A percentile compares a stretch with the other conserved stretches of the same genome.
phyloP scores from a whole-genome alignment of 1,140 invertebrate species.

The Onthophagus taurus region DNA sequence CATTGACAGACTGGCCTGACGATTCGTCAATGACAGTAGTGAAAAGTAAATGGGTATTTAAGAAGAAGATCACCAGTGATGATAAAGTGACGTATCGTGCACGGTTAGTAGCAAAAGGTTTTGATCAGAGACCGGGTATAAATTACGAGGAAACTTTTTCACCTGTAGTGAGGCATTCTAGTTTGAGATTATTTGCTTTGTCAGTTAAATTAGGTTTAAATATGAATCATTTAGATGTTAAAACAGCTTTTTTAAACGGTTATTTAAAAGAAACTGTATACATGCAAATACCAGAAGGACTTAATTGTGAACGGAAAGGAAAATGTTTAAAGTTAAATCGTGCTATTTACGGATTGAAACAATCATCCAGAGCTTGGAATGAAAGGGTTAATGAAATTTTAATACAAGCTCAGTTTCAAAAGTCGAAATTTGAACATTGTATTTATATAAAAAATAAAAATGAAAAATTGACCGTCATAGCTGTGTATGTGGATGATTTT shows the following conservation, averaged over 20 bases:
- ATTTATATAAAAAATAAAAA: constrained; percentile 23
- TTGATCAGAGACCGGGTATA: constrained; percentile 28
- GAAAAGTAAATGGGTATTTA: constrained; percentile 36
- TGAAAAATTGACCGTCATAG: constrained; percentile 23
- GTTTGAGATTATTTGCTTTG: constrained; percentile 35
- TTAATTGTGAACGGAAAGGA: constrained; percentile 15
- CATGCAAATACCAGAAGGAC: constrained; percentile 22
- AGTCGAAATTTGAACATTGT: constrained; percentile 15
- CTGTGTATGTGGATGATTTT: constrained; percentile 36
- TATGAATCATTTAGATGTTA: constrained; percentile 19
- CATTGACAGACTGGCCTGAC: neutral
- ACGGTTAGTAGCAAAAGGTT: constrained; percentile 39
- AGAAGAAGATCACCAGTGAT: constrained; percentile 28
- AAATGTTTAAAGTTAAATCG: constrained; percentile 18
- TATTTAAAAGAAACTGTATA: constrained; percentile 22
- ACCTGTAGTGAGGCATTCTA: constrained; percentile 30
- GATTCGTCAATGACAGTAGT: constrained; percentile 23
- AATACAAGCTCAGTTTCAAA: constrained; percentile 6
- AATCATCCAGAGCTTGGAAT: constrained; percentile 23
- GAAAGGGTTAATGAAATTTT: constrained; percentile 12
- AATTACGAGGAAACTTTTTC: constrained; percentile 36
- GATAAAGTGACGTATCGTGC: constrained; percentile 34
- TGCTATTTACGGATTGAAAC: constrained; percentile 32
- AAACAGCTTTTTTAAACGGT: constrained; percentile 39
- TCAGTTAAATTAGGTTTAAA: constrained; percentile 27